Evolutionary conservation across 2,888 invertebrate genomes (phyloP).

Genomic region (Drosophila conformis): DNA sequence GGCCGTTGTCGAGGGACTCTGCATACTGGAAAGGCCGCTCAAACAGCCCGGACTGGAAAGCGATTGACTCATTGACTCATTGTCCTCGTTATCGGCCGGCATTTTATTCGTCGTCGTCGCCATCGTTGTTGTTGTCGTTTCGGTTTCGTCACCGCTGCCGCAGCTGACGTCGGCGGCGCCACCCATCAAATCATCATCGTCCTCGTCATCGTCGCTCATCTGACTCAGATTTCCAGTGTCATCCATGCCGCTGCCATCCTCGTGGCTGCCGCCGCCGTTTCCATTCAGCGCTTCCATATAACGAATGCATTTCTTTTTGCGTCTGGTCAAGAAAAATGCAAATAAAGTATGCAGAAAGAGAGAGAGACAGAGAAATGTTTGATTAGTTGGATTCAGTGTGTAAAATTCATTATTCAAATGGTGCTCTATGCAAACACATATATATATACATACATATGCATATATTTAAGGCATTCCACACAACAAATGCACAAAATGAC

Average conservation of each 20-base stretch:
- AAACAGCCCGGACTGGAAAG: constrained; percentile 87
- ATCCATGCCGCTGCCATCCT: constrained; percentile 87
- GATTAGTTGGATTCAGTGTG: background rate
- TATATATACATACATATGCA: background rate
- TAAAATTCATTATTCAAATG: background rate
- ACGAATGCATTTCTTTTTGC: constrained; percentile 98
- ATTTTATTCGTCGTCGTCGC: constrained; percentile 84
- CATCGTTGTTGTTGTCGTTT: constrained; percentile 1
- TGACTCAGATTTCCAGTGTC: constrained; percentile 68
- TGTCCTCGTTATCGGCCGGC: constrained; percentile 88
- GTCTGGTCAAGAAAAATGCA: constrained; percentile 86
- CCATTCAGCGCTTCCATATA: constrained; percentile 94
- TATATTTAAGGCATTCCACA: constrained; percentile 39
- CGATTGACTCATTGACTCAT: constrained; percentile 88
- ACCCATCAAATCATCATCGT: constrained; percentile 88
- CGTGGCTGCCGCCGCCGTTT: constrained; percentile 51
- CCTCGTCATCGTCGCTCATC: constrained; percentile 77
- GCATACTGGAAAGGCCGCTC: constrained; percentile 89
- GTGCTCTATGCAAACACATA: constrained; percentile 20
- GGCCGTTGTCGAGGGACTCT: constrained; percentile 89
- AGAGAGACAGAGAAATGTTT: background rate
- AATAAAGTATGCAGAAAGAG: background rate
- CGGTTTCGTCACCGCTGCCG: constrained; percentile 89
- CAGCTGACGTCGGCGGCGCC: constrained; percentile 93
- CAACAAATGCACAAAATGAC: constrained; percentile 35